phyloP scores from a whole-genome alignment of 2,888 invertebrate species.

The Charanyca ferruginea region DNA sequence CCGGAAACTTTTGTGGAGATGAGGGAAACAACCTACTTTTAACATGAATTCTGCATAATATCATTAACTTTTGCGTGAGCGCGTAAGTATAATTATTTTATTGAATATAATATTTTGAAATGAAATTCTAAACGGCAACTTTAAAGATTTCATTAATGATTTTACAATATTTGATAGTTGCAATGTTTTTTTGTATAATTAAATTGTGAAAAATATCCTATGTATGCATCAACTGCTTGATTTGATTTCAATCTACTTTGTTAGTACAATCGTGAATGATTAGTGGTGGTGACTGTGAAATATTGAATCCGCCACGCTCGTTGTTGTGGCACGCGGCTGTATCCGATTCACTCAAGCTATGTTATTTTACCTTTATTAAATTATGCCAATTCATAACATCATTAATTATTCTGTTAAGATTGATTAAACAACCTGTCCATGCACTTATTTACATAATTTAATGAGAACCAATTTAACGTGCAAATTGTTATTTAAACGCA shows the following conservation, averaged over 20 bases:
- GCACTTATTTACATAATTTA: conserved; percentile 13
- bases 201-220: conserved; percentile 41
- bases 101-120: too few relatives aligned
- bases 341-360: conserved; percentile 74
- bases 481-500: neutral
- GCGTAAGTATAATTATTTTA: neutral
- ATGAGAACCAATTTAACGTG: neutral
- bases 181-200: conserved; percentile 22
- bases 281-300: conserved; percentile 86
- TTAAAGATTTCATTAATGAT: neutral
- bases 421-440: neutral
- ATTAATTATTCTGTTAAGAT: conserved; percentile 41
- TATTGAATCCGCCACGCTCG: conserved; percentile 85
- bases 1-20: conserved; percentile 45
- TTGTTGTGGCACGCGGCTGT: conserved; percentile 80
- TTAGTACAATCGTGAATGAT: conserved; percentile 84
- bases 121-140: neutral
- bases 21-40: conserved; percentile 23
- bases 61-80: conserved; percentile 18
- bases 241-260: conserved; percentile 81
- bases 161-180: conserved; percentile 8
- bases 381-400: conserved; percentile 48
- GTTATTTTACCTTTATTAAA: conserved; percentile 65
- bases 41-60: conserved; percentile 12
- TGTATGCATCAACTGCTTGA: conserved; percentile 63